Conservation (phyloP, 2,888 invertebrate species). For the Mongoloraphidia duomilia region DNA sequence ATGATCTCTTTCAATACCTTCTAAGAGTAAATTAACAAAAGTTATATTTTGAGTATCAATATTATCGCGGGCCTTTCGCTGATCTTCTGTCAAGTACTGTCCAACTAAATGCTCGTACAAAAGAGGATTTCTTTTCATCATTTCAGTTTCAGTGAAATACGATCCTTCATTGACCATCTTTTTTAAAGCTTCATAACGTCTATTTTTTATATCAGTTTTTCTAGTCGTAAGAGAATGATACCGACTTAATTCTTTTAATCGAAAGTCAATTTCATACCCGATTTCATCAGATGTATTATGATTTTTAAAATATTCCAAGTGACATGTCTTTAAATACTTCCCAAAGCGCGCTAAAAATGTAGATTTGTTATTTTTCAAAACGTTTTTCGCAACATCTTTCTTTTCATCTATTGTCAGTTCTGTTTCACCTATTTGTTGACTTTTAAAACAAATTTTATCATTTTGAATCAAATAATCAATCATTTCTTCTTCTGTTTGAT, state of each 20-base stretch:
- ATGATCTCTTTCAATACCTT: conserved; percentile 62
- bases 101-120: conserved; percentile 84
- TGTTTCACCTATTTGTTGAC: conserved; percentile 65
- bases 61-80: conserved; percentile 47
- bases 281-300: conserved; percentile 24
- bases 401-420: conserved; percentile 59
- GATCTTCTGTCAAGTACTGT: conserved; percentile 64
- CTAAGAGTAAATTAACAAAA: conserved; percentile 64
- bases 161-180: conserved; percentile 49
- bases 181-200: conserved; percentile 69
- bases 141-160: conserved; percentile 85
- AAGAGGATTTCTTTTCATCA: conserved; percentile 84
- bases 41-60: conserved; percentile 40
- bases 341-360: conserved; percentile 69
- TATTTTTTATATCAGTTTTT: conserved; percentile 52
- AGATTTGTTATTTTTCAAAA: conserved; percentile 49
- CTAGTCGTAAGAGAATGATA: conserved; percentile 38
- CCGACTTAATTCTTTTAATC: conserved; percentile 44
- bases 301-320: conserved; percentile 54
- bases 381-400: conserved; percentile 44
- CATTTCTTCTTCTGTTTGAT: conserved; percentile 38
- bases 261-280: conserved; percentile 43
- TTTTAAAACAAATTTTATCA: conserved; percentile 57
- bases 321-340: conserved; percentile 46
- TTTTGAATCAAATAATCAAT: conserved; percentile 45